These are phyloP conservation scores for human DNA, from an alignment of 2,113 vertebrate genomes.

Conservation along the genomic window DNA sequence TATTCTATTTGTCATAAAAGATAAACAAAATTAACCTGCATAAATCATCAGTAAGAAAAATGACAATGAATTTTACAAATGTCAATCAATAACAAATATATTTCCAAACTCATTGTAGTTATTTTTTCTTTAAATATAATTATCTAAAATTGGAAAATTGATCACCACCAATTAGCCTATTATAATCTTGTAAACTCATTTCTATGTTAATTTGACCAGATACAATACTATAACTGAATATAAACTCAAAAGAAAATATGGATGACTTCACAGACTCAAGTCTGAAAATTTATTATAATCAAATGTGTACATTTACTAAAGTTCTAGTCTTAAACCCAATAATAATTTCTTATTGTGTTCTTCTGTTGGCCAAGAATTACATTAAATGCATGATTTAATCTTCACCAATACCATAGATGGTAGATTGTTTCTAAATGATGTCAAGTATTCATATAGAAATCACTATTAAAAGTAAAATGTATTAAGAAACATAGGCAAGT, in stretches of 20 bases:
- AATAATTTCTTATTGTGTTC: not conserved
- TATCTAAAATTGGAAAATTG: not conserved
- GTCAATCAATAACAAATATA: not conserved
- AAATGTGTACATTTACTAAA: not conserved
- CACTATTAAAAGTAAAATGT: not conserved
- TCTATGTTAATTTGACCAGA: not conserved
- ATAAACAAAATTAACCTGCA: not conserved
- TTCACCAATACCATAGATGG: not conserved
- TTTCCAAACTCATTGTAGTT: not conserved
- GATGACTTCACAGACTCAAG: not conserved
- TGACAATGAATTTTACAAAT: not conserved
- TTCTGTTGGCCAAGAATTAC: not conserved
- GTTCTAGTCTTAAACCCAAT: not conserved
- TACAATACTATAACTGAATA: not conserved
- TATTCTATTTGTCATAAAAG: not conserved
- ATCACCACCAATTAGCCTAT: not conserved
- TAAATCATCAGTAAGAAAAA: not conserved
- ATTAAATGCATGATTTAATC: not conserved
- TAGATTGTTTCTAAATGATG: not conserved
- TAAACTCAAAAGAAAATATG: not conserved
- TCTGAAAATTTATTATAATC: not conserved
- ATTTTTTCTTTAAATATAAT: not conserved
- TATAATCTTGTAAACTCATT: not conserved
- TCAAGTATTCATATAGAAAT: not conserved
- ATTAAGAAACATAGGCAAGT: not conserved